Percentiles rank a stretch among this genome's conserved stretches.
phyloP scores from a whole-genome alignment of 2,113 vertebrate species.

The Siniperca chuatsi region DNA sequence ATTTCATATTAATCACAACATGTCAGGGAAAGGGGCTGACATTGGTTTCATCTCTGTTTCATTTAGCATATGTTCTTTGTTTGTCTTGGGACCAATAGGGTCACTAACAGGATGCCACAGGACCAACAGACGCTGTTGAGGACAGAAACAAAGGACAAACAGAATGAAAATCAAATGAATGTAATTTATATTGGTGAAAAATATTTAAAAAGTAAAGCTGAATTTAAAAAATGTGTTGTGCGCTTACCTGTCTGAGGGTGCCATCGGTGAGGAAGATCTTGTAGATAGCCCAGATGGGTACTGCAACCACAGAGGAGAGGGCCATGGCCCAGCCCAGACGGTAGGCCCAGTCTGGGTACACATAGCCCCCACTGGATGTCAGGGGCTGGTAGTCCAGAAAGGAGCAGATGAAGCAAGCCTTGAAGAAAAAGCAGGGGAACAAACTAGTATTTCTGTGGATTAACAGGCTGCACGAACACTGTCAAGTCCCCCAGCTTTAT shows the following conservation, averaged over 20 bases:
- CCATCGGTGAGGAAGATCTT: constrained; percentile 49
- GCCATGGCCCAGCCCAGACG: constrained; percentile 66
- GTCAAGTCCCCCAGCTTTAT: neutral
- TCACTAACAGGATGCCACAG: constrained; percentile 17
- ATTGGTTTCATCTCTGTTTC: neutral
- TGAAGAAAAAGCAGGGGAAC: neutral
- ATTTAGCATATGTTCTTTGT: neutral
- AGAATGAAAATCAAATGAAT: neutral
- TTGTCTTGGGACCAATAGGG: neutral
- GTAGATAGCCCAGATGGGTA: constrained; percentile 58
- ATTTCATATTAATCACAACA: neutral
- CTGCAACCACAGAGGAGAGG: constrained; percentile 56
- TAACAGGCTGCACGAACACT: neutral
- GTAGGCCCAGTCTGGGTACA: constrained; percentile 71
- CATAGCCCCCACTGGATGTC: constrained; percentile 44
- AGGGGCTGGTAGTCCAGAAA: constrained; percentile 68
- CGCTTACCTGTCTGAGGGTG: constrained; percentile 58
- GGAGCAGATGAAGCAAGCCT: constrained; percentile 63
- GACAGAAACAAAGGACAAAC: neutral
- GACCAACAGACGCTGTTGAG: constrained; percentile 34
- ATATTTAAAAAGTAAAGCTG: no score
- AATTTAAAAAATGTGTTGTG: neutral
- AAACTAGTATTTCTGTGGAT: neutral
- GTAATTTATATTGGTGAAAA: neutral
- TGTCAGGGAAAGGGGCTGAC: neutral